Base-by-base conservation (phyloP, 2,888 invertebrate genomes). In the Tiphia femorata region DNA sequence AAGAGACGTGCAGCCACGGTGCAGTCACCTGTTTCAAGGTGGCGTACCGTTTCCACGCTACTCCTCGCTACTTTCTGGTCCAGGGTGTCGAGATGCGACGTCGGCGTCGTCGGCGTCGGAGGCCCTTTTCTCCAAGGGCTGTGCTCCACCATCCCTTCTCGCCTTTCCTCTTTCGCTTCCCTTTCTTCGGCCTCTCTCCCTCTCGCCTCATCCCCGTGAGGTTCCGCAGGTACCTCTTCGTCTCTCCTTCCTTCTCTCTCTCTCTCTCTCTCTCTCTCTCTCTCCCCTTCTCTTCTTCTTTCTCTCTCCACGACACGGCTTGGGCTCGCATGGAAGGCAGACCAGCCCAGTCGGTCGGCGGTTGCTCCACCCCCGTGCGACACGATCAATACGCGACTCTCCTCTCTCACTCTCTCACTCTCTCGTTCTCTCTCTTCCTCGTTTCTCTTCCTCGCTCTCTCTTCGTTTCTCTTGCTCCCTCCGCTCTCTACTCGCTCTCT, bases 341-440 rank as follows among this genome's bases (percentile, higher is more conserved):
- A 66, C 71, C 66, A 73, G 75, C 76, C n/a, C 72, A 73, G 77
- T 72, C 77, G 72, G 72, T 72, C 75, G 79, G 73, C 74, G 75
- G 72, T 78, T 76, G 79, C 77, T 80, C 78, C 77, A 78, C 81
- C 79, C 79, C 77, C 77, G 77, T 75, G 76, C 80, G 80, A 80
- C 82, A 78, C 82, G 82, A 82, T 82, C 82, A 82, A 82, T 82
- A 82, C 81, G 73, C 78, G 76, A 75, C 70, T 77, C 69, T 76
- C 73, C 73, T 73, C 70, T 72, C 73, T 64, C 65, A 62, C 63
- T 62, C 49, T 48, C 51, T 59, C 64, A 64, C 64, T 56, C 46
- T 62, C 62, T 63, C 58, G 58, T 56, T 58, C 58, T 55, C 38
- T 52, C 50, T 52, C 54, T 49, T 56, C 33, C 56, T 49, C 61